Evolutionary conservation across 2,888 invertebrate species (phyloP).

Genomic region (Alcis repandata): DNA sequence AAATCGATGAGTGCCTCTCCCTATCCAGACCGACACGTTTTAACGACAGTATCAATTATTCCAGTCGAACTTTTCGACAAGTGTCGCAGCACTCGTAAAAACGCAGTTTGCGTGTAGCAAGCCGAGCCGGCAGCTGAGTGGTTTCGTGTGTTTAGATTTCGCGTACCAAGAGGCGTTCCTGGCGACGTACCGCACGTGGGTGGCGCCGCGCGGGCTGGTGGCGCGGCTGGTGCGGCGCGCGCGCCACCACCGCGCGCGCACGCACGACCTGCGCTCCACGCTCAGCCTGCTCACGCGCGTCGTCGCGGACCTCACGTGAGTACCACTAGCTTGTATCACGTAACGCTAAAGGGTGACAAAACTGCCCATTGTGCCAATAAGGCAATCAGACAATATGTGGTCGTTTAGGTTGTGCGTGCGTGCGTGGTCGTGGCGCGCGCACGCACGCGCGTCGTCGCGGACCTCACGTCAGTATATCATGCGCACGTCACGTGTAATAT

Average conservation of each 20-base stretch:
- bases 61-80: background rate
- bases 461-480: too few relatives aligned
- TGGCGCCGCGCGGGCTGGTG: constrained; percentile 94
- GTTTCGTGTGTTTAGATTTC: constrained; percentile 88
- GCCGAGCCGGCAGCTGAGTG: constrained; percentile 8
- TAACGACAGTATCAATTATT: background rate
- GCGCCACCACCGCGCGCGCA: constrained; percentile 88
- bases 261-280: constrained; percentile 92
- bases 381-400: too few relatives aligned
- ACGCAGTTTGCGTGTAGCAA: constrained; percentile 32
- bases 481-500: too few relatives aligned
- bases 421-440: too few relatives aligned
- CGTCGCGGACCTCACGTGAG: constrained; percentile 98
- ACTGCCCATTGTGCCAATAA: too few relatives aligned
- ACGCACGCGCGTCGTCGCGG: too few relatives aligned
- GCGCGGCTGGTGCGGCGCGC: constrained; percentile 92
- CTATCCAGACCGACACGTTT: background rate
- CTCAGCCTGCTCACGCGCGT: constrained; percentile 97
- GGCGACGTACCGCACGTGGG: constrained; percentile 98
- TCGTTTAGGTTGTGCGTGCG: too few relatives aligned
- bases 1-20: background rate
- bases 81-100: constrained; percentile 35
- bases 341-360: too few relatives aligned
- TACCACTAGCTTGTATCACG: constrained; percentile 49
- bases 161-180: constrained; percentile 99